Percentiles rank a stretch among this genome's conserved stretches.
Conservation (phyloP, 2,113 vertebrate species). For the Podiceps cristatus region DNA sequence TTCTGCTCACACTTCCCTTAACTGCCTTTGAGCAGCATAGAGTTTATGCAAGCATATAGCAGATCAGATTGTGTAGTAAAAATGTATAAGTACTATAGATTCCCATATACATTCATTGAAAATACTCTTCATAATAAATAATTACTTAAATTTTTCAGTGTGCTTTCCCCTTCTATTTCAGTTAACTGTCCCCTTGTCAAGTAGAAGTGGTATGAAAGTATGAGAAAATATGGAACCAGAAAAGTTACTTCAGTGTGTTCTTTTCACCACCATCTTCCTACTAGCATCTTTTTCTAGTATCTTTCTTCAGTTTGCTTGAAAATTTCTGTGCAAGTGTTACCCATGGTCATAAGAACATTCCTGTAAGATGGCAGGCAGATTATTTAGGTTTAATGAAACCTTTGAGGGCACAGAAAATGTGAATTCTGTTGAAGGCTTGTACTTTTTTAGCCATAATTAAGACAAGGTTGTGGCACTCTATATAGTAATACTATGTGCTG, state of each 20-base stretch:
- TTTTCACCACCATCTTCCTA: background rate
- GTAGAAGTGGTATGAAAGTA: background rate
- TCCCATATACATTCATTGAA: background rate
- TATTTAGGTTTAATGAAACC: background rate
- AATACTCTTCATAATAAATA: background rate
- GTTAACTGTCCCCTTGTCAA: background rate
- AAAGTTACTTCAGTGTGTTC: background rate
- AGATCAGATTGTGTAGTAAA: background rate
- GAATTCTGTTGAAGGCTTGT: background rate
- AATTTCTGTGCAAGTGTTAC: background rate
- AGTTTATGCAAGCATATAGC: background rate
- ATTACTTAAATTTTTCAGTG: background rate
- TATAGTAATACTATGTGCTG: background rate
- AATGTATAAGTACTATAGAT: background rate
- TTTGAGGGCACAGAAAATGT: background rate
- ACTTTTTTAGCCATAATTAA: background rate
- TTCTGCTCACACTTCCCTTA: background rate
- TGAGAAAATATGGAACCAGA: background rate
- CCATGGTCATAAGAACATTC: background rate
- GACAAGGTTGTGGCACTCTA: background rate
- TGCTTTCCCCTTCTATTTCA: background rate
- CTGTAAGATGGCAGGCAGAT: background rate
- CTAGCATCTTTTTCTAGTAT: background rate
- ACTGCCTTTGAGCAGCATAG: background rate
- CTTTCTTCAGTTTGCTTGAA: background rate